phyloP scores from a whole-genome alignment of 2,113 vertebrate genomes.

The Poeciliopsis retropinna region DNA sequence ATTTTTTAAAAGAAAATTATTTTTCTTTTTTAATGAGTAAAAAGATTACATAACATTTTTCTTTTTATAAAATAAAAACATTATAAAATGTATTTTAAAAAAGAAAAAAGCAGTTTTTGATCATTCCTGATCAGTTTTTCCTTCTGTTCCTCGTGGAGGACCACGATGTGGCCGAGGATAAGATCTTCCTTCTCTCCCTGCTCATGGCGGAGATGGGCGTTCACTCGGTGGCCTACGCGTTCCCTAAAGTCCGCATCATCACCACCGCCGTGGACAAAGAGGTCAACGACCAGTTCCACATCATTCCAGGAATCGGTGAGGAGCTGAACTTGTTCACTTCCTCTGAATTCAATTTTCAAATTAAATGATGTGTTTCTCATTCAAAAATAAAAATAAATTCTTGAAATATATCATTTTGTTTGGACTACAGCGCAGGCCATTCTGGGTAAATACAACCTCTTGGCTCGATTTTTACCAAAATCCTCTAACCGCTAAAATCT shows the following conservation, averaged over 20 bases:
- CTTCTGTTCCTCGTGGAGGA: slow-evolving; percentile 74
- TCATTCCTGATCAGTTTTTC: background rate
- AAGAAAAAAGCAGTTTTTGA: background rate
- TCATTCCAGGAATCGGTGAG: slow-evolving; percentile 92
- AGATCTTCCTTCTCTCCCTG: slow-evolving; percentile 89
- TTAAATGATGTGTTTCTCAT: background rate
- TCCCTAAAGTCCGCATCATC: slow-evolving; percentile 89
- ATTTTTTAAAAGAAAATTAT: too few species aligned
- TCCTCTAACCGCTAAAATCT: too few species aligned
- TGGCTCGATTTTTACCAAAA: too few species aligned
- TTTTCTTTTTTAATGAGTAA: too few species aligned
- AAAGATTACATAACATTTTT: too few species aligned
- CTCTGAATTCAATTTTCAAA: background rate
- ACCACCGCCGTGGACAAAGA: slow-evolving; percentile 91
- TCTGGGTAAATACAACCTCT: too few species aligned
- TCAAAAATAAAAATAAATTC: too few species aligned
- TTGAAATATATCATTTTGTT: too few species aligned
- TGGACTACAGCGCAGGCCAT: too few species aligned
- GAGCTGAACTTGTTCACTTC: background rate
- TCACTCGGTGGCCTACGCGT: slow-evolving; percentile 91
- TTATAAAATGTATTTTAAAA: background rate
- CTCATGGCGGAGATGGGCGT: slow-evolving; percentile 93
- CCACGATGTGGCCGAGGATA: slow-evolving; percentile 89
- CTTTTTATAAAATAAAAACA: too few species aligned
- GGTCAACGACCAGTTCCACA: slow-evolving; percentile 91